Evolutionary conservation across 92 coral and sea anemone genomes (phyloP).

Genomic region (Chrysogorgia sp.): DNA sequence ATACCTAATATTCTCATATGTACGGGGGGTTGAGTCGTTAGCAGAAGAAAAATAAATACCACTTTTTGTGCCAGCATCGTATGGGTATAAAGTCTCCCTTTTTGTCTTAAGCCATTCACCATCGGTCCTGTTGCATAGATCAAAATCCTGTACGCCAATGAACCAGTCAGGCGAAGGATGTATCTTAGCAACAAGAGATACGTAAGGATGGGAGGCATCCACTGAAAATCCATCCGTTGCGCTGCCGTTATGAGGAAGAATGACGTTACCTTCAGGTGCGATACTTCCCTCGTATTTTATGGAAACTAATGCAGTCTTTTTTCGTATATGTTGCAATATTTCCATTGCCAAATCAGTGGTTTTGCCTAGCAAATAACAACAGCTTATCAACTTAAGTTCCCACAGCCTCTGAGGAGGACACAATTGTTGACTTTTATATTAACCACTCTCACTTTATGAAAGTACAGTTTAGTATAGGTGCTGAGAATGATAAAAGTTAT

Average conservation of each 20-base stretch:
- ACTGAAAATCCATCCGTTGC: background rate
- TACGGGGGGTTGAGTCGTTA: background rate
- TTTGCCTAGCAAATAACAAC: constrained; percentile 29
- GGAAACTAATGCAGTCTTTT: background rate
- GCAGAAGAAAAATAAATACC: background rate
- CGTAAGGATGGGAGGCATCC: constrained; percentile 14
- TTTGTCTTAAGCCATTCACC: background rate
- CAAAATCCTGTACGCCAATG: constrained; percentile 28
- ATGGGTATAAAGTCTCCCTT: background rate
- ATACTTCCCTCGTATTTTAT: background rate
- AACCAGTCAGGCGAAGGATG: constrained; percentile 35
- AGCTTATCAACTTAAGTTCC: too few species aligned
- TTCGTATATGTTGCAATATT: constrained; percentile 1
- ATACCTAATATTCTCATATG: constrained; percentile 7
- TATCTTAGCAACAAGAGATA: constrained; percentile 10
- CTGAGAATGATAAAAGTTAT: too few species aligned
- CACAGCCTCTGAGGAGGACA: too few species aligned
- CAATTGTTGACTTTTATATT: too few species aligned
- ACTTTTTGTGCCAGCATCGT: constrained; percentile 15
- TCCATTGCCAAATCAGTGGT: background rate
- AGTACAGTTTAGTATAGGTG: too few species aligned
- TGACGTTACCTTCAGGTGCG: constrained; percentile 14
- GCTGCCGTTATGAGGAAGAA: background rate
- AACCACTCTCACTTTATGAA: too few species aligned
- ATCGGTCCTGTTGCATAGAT: background rate